These are phyloP conservation scores for Sinella curviseta DNA, from an alignment of 1,140 invertebrate genomes.

Conservation along the genomic window DNA sequence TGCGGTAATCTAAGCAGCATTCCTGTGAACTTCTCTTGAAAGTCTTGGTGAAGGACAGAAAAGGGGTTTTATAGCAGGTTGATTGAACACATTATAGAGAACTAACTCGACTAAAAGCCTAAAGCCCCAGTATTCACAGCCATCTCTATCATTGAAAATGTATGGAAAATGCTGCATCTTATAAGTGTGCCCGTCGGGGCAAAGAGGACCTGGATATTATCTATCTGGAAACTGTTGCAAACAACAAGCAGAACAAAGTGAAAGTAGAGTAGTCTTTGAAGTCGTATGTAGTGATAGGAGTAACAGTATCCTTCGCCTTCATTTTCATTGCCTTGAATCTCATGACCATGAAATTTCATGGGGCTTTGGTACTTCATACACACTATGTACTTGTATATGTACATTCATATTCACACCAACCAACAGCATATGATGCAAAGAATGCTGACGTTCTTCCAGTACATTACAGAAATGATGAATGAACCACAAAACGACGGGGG, in stretches of 20 bases:
- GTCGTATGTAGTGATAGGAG: not conserved
- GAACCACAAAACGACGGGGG: not conserved
- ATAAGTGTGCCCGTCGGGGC: not conserved
- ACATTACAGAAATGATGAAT: constrained; percentile 3
- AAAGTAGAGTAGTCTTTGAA: not conserved
- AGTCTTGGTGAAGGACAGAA: no score
- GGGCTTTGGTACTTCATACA: no score
- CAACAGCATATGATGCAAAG: no score
- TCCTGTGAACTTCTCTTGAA: no score
- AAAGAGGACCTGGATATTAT: not conserved
- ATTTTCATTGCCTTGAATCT: not conserved
- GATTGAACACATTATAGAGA: no score
- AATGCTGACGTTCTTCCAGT: not conserved
- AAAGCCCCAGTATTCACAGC: no score
- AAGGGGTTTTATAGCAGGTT: no score
- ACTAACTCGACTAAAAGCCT: no score
- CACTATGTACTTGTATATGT: no score
- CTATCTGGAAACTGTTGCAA: no score
- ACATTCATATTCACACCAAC: no score
- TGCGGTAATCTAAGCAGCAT: no score
- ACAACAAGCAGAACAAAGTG: not conserved
- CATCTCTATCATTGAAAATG: not conserved
- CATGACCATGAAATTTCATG: constrained; percentile 14
- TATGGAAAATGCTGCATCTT: not conserved
- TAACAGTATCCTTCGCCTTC: not conserved